Base-by-base conservation (phyloP, 2,113 vertebrate genomes). In the Ceratotherium simum region DNA sequence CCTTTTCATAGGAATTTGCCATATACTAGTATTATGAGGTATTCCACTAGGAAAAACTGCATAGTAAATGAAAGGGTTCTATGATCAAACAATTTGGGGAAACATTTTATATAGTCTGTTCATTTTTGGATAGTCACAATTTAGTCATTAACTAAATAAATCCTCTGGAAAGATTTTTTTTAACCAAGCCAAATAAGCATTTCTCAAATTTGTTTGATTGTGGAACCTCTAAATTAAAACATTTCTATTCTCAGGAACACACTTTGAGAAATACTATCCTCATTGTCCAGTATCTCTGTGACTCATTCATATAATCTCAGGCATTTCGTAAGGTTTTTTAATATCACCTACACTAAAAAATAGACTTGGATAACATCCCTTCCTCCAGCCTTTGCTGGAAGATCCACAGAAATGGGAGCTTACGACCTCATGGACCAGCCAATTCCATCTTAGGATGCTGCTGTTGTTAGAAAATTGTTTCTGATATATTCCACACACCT, bases 161-260 rank as follows among this genome's bases (percentile, higher is more conserved):
- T 90, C 23, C 25, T 83, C 27, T 65, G 54, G 17, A 13, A 88
- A 48, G n/a, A 12, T 84, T 20, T 79, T 86, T 79, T 75, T 88
- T 75, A 85, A 87, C 4, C 27, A 95, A 90, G 79, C 7, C 36
- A 95, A 91, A n/a, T 27, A 91, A 76, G 14, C 5, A 60, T 46
- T 90, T 88, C 65, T 89, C 76, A 96, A 95, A 78, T n/a, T 36
- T 72, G 48, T 10, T 79, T 89, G 16, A 79, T 23, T 91, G 17
- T 60, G 17, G 60, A 93, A 58, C 8, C 8, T 33, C 62, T 87
- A 51, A 14, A 62, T 84, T 31, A 79, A 78, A 79, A 75, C 6
- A 10, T 83, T 5, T 39, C 4, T 79, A 8, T 65, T 58, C 54
- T 73, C 48, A 93, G 56, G n/a, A 83, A 46, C 17, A 75, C 69